Percentiles rank a stretch among this genome's conserved stretches.
phyloP scores from a whole-genome alignment of 2,113 vertebrate genomes.

The Salvator merianae region DNA sequence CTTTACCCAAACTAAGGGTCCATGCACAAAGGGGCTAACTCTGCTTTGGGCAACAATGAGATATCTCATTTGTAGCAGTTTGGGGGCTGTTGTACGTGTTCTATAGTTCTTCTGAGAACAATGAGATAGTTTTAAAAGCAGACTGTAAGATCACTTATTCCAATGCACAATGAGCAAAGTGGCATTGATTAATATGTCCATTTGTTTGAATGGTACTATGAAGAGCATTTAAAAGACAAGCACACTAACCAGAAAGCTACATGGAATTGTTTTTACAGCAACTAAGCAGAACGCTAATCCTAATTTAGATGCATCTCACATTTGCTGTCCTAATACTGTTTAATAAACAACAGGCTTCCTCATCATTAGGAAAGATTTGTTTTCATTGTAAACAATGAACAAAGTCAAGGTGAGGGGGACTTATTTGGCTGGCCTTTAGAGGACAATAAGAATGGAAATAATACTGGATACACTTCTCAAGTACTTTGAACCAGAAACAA shows the following conservation, averaged over 20 bases:
- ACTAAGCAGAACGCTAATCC: rapidly evolving
- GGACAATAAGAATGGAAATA: neutral
- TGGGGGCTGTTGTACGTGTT: too few relatives aligned
- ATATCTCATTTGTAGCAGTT: too few relatives aligned
- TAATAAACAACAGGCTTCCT: slow-evolving; percentile 16
- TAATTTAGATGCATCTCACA: neutral
- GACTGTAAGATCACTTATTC: slow-evolving; percentile 1
- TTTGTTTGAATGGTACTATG: slow-evolving; percentile 10
- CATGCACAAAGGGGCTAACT: too few relatives aligned
- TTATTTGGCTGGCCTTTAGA: neutral
- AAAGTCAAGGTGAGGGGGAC: neutral
- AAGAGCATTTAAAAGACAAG: neutral
- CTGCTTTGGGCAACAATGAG: neutral
- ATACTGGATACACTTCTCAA: neutral
- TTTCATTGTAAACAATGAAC: neutral
- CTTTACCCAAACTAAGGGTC: too few relatives aligned
- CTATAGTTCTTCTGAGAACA: too few relatives aligned
- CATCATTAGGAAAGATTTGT: neutral
- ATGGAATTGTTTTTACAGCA: neutral
- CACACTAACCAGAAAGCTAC: slow-evolving; percentile 9
- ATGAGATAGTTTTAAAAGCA: slow-evolving; percentile 16
- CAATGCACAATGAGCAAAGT: neutral
- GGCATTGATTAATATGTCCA: slow-evolving; percentile 16
- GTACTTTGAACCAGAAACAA: too few relatives aligned
- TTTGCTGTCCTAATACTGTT: neutral